Conservation (phyloP, 2,113 vertebrate species). For the Okapia johnstoni region DNA sequence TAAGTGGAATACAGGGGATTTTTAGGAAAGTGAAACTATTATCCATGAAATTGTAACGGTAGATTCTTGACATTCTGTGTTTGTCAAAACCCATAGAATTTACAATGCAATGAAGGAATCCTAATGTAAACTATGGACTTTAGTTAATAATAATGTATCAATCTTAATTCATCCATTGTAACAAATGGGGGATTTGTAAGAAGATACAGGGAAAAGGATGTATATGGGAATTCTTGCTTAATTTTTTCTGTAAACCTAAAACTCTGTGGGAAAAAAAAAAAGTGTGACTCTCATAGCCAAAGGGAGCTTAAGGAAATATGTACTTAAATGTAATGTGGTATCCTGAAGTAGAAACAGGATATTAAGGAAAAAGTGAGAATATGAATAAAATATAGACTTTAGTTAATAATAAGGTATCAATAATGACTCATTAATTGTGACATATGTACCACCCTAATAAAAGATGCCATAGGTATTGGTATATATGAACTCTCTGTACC, state of each 20-base stretch:
- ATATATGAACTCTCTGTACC: background rate
- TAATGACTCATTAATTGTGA: background rate
- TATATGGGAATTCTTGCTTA: background rate
- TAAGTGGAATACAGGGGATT: background rate
- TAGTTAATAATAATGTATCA: background rate
- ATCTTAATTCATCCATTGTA: background rate
- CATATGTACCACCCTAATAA: background rate
- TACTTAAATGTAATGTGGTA: background rate
- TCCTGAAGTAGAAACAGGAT: background rate
- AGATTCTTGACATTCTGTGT: background rate
- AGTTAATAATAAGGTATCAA: background rate
- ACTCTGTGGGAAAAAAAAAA: background rate
- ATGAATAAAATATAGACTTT: background rate
- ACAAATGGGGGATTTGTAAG: background rate
- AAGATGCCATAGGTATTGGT: background rate
- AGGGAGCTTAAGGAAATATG: background rate
- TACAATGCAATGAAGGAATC: background rate
- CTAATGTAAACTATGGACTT: background rate
- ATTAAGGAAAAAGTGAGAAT: background rate
- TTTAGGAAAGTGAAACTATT: background rate
- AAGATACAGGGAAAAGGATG: accelerated
- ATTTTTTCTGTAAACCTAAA: background rate
- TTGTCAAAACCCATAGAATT: background rate
- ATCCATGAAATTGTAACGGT: background rate
- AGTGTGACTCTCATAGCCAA: background rate